A percentile compares a stretch with the other conserved stretches of the same genome.
Evolutionary conservation across 2,888 invertebrate species (phyloP).

Genomic region (Trissolcus brochymenae): DNA sequence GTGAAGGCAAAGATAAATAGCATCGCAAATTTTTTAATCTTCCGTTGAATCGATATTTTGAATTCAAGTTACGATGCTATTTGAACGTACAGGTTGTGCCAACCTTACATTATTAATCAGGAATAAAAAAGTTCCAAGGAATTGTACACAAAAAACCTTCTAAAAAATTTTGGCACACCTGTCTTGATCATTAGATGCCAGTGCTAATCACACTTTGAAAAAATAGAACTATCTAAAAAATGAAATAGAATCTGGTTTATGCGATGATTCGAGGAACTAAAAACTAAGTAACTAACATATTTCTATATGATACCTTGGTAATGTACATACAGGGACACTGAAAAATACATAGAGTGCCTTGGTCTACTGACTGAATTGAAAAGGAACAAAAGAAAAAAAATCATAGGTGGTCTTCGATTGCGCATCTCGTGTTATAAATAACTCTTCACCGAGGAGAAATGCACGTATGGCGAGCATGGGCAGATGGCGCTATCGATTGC

Average conservation of each 20-base stretch:
- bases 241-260: conserved; percentile 29
- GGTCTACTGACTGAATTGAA: conserved; percentile 1
- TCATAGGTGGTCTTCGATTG: conserved; percentile 11
- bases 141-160: not conserved
- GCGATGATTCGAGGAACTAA: conserved; percentile 32
- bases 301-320: conserved; percentile 22
- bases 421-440: conserved; percentile 36
- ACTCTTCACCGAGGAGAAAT: conserved; percentile 42
- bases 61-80: conserved; percentile 15
- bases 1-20: conserved; percentile 35
- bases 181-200: conserved; percentile 34
- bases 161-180: not conserved
- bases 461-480: conserved; percentile 14
- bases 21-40: conserved; percentile 22
- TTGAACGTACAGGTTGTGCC: conserved; percentile 6
- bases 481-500: conserved; percentile 11
- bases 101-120: not conserved
- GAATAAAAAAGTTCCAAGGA: not conserved
- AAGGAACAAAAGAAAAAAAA: not conserved
- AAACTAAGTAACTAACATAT: conserved; percentile 21
- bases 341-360: conserved; percentile 53
- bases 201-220: conserved; percentile 25
- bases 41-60: conserved; percentile 10
- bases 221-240: conserved; percentile 27
- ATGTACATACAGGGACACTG: conserved; percentile 34